Evolutionary conservation across 2,888 invertebrate genomes (phyloP).

Genomic region (Pandemis corylana): DNA sequence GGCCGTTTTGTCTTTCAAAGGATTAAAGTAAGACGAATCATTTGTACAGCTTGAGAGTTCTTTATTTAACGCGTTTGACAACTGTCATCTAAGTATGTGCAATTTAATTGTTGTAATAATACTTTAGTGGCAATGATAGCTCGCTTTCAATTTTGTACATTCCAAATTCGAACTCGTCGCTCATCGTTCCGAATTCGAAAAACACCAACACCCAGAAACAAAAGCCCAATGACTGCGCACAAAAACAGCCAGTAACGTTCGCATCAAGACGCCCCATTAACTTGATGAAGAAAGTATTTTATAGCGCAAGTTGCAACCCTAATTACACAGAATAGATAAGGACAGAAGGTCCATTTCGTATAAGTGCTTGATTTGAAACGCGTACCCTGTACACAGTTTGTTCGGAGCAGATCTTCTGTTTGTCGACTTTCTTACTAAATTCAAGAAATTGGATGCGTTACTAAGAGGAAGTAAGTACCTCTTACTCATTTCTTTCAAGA

Average conservation of each 20-base stretch:
- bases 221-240: conserved; percentile 58
- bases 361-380: neutral
- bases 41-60: no score
- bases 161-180: conserved; percentile 31
- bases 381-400: neutral
- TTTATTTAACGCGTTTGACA: no score
- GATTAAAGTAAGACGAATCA: no score
- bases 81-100: no score
- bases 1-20: neutral
- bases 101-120: no score
- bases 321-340: conserved; percentile 35
- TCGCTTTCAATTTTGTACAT: neutral
- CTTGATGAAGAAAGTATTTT: conserved; percentile 73
- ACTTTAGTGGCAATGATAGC: no score
- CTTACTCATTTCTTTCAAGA: conserved; percentile 19
- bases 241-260: conserved; percentile 55
- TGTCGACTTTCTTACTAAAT: conserved; percentile 18
- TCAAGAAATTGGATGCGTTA: conserved; percentile 30
- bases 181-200: conserved; percentile 34
- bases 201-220: conserved; percentile 42
- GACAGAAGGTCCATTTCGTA: conserved; percentile 7
- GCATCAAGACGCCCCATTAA: conserved; percentile 65
- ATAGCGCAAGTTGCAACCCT: conserved; percentile 47
- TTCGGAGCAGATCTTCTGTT: conserved; percentile 8
- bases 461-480: conserved; percentile 20